phyloP scores from a whole-genome alignment of 2,797 vertebrate genomes.

The Linurgus olivaceus region DNA sequence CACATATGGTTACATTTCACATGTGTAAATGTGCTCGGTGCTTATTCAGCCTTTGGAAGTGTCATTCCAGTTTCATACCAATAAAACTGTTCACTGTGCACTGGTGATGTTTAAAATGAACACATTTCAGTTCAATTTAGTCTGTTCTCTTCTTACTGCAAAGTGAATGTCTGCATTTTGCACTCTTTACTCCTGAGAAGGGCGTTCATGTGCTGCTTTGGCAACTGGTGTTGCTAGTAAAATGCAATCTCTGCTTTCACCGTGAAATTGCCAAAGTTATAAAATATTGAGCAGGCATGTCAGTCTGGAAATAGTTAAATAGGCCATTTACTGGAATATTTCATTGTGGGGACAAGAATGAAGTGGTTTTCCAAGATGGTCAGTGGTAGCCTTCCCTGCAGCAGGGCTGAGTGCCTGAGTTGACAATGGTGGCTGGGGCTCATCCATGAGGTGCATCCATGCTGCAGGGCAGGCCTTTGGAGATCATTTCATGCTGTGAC shows the following conservation, averaged over 20 bases:
- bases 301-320: slow-evolving; percentile 60
- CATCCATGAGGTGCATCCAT: neutral
- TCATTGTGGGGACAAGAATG: neutral
- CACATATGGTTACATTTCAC: neutral
- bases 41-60: slow-evolving; percentile 1
- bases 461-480: neutral
- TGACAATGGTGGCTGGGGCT: neutral
- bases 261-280: neutral
- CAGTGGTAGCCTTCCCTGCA: neutral
- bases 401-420: neutral
- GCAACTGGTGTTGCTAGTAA: neutral
- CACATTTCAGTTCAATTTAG: neutral
- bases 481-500: accelerated
- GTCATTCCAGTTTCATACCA: neutral
- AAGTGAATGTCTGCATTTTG: neutral
- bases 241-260: slow-evolving; percentile 32
- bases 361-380: neutral
- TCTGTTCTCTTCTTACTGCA: neutral
- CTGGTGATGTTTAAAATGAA: neutral
- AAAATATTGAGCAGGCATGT: neutral
- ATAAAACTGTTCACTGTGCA: slow-evolving; percentile 20
- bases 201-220: neutral
- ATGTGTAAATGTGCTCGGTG: neutral
- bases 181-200: neutral
- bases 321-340: neutral